Evolutionary conservation across 2,888 invertebrate species (phyloP).

Genomic region (Acronicta aceris): DNA sequence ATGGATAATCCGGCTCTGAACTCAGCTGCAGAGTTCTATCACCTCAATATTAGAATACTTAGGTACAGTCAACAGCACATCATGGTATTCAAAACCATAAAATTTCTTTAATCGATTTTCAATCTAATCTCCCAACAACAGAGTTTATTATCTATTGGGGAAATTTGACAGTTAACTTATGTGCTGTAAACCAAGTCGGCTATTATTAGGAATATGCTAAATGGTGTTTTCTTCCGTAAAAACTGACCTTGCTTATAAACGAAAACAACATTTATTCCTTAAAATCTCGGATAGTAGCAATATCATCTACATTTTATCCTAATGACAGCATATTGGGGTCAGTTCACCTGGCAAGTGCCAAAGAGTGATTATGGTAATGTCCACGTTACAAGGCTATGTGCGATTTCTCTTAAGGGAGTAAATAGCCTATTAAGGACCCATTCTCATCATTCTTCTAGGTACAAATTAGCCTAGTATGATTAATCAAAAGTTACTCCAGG

Average conservation of each 20-base stretch:
- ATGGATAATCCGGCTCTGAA: no score
- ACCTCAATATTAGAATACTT: no score
- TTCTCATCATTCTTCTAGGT: neutral
- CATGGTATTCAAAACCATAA: no score
- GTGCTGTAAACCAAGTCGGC: neutral
- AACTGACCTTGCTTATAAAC: slow-evolving; percentile 14
- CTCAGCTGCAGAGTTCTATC: no score
- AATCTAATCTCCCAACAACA: no score
- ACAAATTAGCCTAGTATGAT: no score
- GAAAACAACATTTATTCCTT: slow-evolving; percentile 11
- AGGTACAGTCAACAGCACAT: no score
- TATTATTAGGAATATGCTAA: neutral
- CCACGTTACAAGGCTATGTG: neutral
- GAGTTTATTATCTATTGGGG: no score
- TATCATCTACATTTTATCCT: slow-evolving; percentile 6
- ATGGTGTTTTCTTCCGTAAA: slow-evolving; percentile 2
- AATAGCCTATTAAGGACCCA: slow-evolving; percentile 3
- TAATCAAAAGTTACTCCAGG: no score
- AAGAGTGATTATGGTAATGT: slow-evolving; percentile 38
- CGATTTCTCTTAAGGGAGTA: slow-evolving; percentile 15
- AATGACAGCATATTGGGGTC: slow-evolving; percentile 29
- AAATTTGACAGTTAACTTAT: no score
- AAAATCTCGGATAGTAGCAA: slow-evolving; percentile 2
- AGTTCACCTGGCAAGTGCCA: slow-evolving; percentile 25
- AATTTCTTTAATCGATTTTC: no score